Base-by-base conservation (phyloP, 2,113 vertebrate species). In the Corythoichthys intestinalis region DNA sequence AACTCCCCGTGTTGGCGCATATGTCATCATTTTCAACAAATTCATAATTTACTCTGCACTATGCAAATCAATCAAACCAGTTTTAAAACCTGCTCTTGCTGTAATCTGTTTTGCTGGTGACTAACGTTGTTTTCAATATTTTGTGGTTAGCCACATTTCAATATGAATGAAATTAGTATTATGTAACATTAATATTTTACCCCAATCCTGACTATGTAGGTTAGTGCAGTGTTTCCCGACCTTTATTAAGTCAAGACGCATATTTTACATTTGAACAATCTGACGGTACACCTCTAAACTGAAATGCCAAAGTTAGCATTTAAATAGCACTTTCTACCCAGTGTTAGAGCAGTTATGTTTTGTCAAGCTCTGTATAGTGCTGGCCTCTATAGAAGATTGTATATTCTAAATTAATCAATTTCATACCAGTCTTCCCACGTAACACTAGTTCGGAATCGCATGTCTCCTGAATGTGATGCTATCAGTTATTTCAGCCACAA, bases 21-120 rank as follows among this genome's bases (percentile, higher is more conserved):
- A 78, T 65, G 49, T 12, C 60, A 69, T 66, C 53, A 59, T 79
- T 62, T 59, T 48, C 20, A 67, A 37, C 20, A 2, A 37, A 41
- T 63, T 72, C 69, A n/a, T 10, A 34, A 62, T 35, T 58, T 71
- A 47, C 65, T 47, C 72, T 52, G 28, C 17, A 54, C 15, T 67
- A 35, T 77, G 60, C 20, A 65, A 66, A 70, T 72, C 34, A 53
- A 58, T 54, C 6, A 74, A 53, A 61, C 47, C 6, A 75, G 83
- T 81, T 81, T 78, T 71, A 67, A 74, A 65, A 66, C 65, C 67
- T 82, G 61, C 72, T 34, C 76, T 66, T 78, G 17, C 54, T 66
- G 58, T 39, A 46, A 70, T 37, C 62, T 74, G 56, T 67, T 57
- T 71, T 50, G 6, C 69, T 72, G 57, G 75, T 81, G 74, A 0